Conservation (phyloP, 2,797 vertebrate species). For the Podarcis lilfordi region DNA sequence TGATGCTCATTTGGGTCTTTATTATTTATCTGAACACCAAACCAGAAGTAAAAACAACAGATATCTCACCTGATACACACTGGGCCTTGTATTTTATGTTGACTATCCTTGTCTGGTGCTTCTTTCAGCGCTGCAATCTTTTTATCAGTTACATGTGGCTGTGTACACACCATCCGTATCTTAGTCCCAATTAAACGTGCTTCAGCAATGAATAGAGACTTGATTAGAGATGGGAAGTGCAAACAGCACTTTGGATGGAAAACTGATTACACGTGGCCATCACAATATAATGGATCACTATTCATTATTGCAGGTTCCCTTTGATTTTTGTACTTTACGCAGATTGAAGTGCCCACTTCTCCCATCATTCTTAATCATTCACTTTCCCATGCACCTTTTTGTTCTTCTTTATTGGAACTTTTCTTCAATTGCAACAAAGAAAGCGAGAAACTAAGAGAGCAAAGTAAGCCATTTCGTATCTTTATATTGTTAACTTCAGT, state of each 20-base stretch:
- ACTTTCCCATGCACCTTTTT: not conserved
- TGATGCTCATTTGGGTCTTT: not conserved
- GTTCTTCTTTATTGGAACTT: not conserved
- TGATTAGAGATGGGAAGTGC: conserved; percentile 46
- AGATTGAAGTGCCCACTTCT: not conserved
- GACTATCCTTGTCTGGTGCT: not conserved
- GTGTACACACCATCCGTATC: conserved; percentile 30
- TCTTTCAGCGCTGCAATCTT: no score
- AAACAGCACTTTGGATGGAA: conserved; percentile 48
- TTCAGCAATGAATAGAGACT: conserved; percentile 47
- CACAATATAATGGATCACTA: not conserved
- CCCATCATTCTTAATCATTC: not conserved
- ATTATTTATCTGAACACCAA: not conserved
- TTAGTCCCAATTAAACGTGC: conserved; percentile 42
- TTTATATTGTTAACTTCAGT: not conserved
- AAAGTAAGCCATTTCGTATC: no score
- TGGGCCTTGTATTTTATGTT: not conserved
- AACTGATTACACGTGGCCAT: conserved; percentile 37
- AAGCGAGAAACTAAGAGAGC: not conserved
- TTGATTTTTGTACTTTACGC: not conserved
- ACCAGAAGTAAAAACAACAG: not conserved
- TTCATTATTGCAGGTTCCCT: conserved; percentile 9
- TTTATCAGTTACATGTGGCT: not conserved
- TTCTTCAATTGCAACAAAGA: not conserved
- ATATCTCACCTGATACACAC: not conserved